Percentiles rank a stretch among this genome's conserved stretches.
phyloP scores from a whole-genome alignment of 1,140 invertebrate species.

The Augochlora pura region DNA sequence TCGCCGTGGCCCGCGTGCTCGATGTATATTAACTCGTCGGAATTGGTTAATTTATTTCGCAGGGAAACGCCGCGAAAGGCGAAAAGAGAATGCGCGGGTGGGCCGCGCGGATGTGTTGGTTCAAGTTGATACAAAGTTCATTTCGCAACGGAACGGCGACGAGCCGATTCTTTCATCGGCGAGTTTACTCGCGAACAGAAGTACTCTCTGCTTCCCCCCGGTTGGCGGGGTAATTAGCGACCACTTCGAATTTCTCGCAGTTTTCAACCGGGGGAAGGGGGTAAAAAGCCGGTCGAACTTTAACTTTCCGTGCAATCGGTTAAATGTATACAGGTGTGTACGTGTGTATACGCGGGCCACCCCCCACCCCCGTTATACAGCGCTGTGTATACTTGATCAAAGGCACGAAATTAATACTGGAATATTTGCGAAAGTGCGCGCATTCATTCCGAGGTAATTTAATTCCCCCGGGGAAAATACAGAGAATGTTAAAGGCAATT shows the following conservation, averaged over 20 bases:
- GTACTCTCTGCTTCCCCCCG: neutral
- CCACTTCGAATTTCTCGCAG: neutral
- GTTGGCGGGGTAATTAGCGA: conserved; percentile 10
- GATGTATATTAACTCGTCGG: no score
- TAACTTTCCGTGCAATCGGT: neutral
- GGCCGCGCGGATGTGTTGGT: neutral
- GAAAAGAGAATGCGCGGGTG: neutral
- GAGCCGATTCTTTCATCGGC: neutral
- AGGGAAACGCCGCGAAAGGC: neutral
- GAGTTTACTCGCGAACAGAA: conserved; percentile 5
- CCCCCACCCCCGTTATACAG: no score
- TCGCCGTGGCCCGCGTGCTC: no score
- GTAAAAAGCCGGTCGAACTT: conserved; percentile 2
- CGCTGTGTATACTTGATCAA: conserved; percentile 15
- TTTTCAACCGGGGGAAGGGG: neutral
- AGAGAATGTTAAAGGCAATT: neutral
- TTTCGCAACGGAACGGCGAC: neutral
- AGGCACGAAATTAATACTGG: conserved; percentile 15
- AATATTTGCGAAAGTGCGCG: neutral
- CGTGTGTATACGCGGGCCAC: no score
- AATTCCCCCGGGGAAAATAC: conserved; percentile 5
- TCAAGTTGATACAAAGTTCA: neutral
- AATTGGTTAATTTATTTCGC: no score
- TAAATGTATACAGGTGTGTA: neutral
- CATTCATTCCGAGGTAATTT: conserved; percentile 4